Evolutionary conservation across 2,888 invertebrate genomes (phyloP), one percentile per base, ranked within the genome.

Genomic region (Patella ulyssiponensis): DNA sequence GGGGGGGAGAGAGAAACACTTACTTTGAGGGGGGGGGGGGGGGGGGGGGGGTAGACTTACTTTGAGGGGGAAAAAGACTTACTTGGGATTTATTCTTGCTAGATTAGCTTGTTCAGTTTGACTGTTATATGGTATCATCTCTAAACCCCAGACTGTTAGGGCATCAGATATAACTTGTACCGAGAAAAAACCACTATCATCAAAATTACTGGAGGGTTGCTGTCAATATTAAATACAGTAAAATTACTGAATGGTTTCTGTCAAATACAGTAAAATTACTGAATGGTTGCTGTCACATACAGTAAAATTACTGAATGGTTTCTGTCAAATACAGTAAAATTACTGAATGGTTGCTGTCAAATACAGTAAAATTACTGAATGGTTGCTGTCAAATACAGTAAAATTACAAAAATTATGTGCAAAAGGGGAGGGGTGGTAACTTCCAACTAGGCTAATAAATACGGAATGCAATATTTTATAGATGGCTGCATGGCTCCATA

Each of bases 131-230:
- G 95, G 94, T 83, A 95, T 93, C 84, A 96, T 90, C 86, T 95
- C 95, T 77, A 96, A 92, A 73, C 93, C 94, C 94, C 95, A 95
- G 56, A 95, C 94, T 89, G 94, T 93, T 73, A 96, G 91, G 2
- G 95, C 95, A 88, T 94, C 94, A 86, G 94, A 94, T 80, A 95
- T 94, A 9, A 96, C 96, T 93, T 96, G 96, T 56, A 96, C 94
- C 52, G 95, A 95, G 92, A 96, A 96, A 91, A 94, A 96, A 23
- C 96, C 96, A 90, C 95, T 95, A 91, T 96, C 96, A 89, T 96
- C 95, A 93, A 95, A 95, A 89, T 96, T 96, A 71, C 94, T 94
- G 27, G 91, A 92, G 23, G 95, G 95, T 93, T 95, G 95, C 93
- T 94, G 89, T 44, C 92, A 91, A 77, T 80, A 77, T 73, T 77